Conservation (phyloP, 1,140 invertebrate genomes). For the Aphelenchoides besseyi region DNA sequence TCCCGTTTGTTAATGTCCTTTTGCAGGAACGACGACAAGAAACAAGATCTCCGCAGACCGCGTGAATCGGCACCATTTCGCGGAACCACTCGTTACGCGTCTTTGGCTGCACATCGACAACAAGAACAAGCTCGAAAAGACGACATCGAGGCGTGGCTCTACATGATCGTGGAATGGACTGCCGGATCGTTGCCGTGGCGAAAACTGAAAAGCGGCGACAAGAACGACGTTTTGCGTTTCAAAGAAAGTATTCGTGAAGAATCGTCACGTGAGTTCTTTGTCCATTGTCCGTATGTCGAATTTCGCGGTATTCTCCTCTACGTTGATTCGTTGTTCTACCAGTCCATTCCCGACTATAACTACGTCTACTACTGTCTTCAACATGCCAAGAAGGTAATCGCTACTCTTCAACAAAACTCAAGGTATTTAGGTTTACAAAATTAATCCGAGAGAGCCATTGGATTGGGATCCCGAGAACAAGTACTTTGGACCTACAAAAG, state of each 20-base stretch:
- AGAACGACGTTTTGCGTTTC: conserved; percentile 31
- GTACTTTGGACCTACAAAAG: too few relatives aligned
- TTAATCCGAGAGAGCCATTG: too few relatives aligned
- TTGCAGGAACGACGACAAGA: conserved; percentile 7
- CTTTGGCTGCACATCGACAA: conserved; percentile 17
- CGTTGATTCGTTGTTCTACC: conserved; percentile 20
- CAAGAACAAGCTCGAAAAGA: conserved; percentile 34
- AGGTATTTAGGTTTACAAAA: too few relatives aligned
- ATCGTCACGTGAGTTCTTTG: conserved; percentile 23
- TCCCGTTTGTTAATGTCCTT: conserved; percentile 1
- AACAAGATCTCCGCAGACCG: conserved; percentile 28
- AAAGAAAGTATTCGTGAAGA: conserved; percentile 25
- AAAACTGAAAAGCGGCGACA: conserved; percentile 25
- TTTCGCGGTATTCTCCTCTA: conserved; percentile 23
- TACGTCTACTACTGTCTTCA: conserved; percentile 7
- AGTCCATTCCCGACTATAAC: conserved; percentile 26
- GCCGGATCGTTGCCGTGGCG: conserved; percentile 1
- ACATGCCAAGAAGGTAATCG: conserved; percentile 2
- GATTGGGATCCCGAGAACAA: too few relatives aligned
- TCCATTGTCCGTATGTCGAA: conserved; percentile 20
- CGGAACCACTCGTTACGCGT: conserved; percentile 30
- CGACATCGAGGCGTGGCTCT: conserved; percentile 34
- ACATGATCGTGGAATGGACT: conserved; percentile 30
- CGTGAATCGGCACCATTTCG: conserved; percentile 26
- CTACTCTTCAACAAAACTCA: too few relatives aligned